Percentiles rank a stretch among this genome's conserved stretches.
Conservation (phyloP, 1,140 invertebrate species). For the Penaeus vannamei region DNA sequence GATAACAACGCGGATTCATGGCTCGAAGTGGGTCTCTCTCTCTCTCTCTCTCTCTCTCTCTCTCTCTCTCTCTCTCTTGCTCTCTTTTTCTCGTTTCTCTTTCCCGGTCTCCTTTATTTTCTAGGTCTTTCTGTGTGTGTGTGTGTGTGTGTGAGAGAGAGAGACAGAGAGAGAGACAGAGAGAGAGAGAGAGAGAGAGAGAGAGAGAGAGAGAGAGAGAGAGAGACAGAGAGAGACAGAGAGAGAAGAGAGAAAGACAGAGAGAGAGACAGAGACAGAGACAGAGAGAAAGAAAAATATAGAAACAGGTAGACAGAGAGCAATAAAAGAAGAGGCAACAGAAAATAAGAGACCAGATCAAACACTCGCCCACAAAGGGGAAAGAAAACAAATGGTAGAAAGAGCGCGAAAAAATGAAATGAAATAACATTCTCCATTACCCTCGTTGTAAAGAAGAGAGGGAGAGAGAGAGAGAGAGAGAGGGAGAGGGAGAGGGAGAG, state of each 20-base stretch:
- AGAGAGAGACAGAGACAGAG: too few relatives aligned
- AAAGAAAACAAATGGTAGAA: neutral
- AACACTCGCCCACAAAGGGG: neutral
- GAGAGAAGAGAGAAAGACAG: too few relatives aligned
- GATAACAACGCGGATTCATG: too few relatives aligned
- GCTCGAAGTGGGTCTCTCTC: neutral
- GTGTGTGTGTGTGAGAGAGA: too few relatives aligned
- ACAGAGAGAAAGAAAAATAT: too few relatives aligned
- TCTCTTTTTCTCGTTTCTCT: neutral
- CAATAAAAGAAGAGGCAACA: neutral
- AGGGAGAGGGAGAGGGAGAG: neutral
- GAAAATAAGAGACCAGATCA: too few relatives aligned
- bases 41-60: neutral
- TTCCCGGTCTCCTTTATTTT: constrained; percentile 1
- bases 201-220: too few relatives aligned
- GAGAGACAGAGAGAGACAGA: too few relatives aligned
- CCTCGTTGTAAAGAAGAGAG: constrained; percentile 10
- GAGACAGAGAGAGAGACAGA: too few relatives aligned
- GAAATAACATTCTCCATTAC: too few relatives aligned
- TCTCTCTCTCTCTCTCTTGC: neutral
- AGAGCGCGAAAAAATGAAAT: too few relatives aligned
- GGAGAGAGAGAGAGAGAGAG: neutral
- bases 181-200: too few relatives aligned
- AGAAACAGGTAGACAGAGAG: neutral
- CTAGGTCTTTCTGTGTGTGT: constrained; percentile 8